Conservation (phyloP, 2,797 vertebrate species). For the Crax fasciolata region DNA sequence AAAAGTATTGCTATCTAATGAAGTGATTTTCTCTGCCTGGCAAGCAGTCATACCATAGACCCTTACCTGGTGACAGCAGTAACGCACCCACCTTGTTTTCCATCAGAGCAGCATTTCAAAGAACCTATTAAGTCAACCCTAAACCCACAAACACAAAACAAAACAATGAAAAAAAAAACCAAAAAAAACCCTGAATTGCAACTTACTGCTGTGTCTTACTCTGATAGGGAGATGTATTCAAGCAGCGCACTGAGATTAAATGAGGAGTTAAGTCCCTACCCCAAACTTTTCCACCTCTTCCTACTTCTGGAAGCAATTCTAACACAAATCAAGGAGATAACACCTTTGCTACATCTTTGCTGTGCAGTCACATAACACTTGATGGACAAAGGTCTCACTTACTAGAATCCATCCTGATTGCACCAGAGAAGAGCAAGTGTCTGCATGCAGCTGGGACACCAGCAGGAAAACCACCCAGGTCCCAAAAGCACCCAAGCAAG, state of each 20-base stretch:
- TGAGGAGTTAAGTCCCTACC: not conserved
- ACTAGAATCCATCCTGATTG: not conserved
- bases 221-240: not conserved
- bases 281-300: not conserved
- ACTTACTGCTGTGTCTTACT: not conserved
- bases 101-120: not conserved
- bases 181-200: not conserved
- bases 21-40: slow-evolving; percentile 22
- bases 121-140: not conserved
- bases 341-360: not conserved
- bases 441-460: rapidly evolving
- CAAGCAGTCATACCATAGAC: not conserved
- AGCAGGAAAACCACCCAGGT: not conserved
- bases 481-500: not conserved
- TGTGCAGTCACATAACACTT: not conserved
- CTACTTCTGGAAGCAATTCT: not conserved
- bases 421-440: not conserved
- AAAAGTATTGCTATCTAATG: not conserved
- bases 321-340: not conserved
- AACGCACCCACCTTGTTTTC: not conserved
- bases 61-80: not conserved
- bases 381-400: not conserved
- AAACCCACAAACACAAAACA: not conserved
- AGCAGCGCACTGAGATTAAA: not conserved
- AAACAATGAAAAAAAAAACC: not conserved